Percentiles rank a stretch among this genome's conserved stretches.
phyloP scores from a whole-genome alignment of 2,113 vertebrate species.

The Oreochromis niloticus region DNA sequence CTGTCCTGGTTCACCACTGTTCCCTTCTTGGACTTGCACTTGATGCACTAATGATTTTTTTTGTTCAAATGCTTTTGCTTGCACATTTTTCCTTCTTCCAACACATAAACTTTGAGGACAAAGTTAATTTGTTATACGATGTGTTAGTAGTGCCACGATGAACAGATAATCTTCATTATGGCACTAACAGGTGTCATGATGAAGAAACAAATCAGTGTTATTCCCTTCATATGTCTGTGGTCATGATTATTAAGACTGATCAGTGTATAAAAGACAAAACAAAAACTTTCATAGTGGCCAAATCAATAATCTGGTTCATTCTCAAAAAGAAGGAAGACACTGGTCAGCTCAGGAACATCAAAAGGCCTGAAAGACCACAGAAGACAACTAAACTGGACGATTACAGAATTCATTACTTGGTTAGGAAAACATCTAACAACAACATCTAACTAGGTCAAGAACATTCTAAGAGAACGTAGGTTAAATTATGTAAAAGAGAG shows the following conservation, averaged over 20 bases:
- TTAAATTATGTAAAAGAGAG: background rate
- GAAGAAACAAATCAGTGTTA: background rate
- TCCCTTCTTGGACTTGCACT: background rate
- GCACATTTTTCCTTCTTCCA: background rate
- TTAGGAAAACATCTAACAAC: background rate
- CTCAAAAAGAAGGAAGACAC: fast-evolving
- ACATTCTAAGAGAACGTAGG: background rate
- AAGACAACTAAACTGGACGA: background rate
- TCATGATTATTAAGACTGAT: fast-evolving
- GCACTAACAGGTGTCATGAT: background rate
- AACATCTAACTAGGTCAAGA: background rate
- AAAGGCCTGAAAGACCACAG: background rate
- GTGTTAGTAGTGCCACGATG: background rate
- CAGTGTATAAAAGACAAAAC: background rate
- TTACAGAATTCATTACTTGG: fast-evolving
- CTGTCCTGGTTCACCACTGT: background rate
- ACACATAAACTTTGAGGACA: background rate
- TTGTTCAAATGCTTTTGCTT: background rate
- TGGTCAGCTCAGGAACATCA: background rate
- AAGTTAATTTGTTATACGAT: fast-evolving
- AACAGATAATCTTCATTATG: background rate
- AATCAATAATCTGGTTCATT: background rate
- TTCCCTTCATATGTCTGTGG: fast-evolving
- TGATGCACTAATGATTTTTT: fast-evolving
- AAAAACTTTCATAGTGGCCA: fast-evolving